A percentile compares a stretch with the other conserved stretches of the same genome.
Evolutionary conservation across 2,113 vertebrate genomes (phyloP).

Genomic region (Sylvicapra grimmia): DNA sequence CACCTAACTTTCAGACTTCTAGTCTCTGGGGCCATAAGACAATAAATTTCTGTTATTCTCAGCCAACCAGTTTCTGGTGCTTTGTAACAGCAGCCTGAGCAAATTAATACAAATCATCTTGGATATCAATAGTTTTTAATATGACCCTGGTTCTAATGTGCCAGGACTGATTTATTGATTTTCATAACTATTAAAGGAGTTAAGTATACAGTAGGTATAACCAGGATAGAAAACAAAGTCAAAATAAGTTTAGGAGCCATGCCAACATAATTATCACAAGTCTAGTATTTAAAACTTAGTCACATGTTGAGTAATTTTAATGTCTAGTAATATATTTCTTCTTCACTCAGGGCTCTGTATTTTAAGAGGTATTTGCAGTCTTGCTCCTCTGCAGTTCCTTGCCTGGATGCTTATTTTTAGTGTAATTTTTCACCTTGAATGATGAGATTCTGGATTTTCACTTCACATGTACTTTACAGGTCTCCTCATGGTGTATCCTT

Average conservation of each 20-base stretch:
- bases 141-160: neutral
- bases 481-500: neutral
- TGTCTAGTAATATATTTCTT: neutral
- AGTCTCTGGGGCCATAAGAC: neutral
- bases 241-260: neutral
- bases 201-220: neutral
- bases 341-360: neutral
- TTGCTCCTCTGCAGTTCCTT: constrained; percentile 13
- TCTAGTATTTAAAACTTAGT: constrained; percentile 25
- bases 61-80: neutral
- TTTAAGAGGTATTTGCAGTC: neutral
- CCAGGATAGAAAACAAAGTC: neutral
- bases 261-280: neutral
- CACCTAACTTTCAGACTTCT: neutral
- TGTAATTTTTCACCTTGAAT: constrained; percentile 32
- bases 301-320: constrained; percentile 1
- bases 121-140: neutral
- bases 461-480: neutral
- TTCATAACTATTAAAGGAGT: neutral
- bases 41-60: neutral
- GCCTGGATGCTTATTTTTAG: constrained; percentile 38
- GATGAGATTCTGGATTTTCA: constrained; percentile 37
- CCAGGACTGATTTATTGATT: neutral
- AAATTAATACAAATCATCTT: neutral
- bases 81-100: neutral